Percentiles rank a stretch among this genome's conserved stretches.
These are phyloP conservation scores for Dysidea cf. avara DNA, from an alignment of 37 sponge, comb jelly and placozoan genomes.

Conservation along the genomic window DNA sequence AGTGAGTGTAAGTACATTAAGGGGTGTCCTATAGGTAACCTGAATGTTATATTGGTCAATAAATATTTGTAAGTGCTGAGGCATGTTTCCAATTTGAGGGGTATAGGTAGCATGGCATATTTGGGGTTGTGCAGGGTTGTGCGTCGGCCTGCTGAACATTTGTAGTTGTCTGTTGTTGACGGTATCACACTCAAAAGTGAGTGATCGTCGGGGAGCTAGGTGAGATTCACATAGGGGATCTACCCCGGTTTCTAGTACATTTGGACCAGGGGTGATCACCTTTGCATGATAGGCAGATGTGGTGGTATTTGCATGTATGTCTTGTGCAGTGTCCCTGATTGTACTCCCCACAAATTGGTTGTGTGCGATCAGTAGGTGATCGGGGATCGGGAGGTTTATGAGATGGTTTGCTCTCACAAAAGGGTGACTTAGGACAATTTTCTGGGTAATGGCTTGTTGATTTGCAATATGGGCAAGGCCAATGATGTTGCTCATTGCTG, in stretches of 20 bases:
- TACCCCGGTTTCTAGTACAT: constrained; percentile 14
- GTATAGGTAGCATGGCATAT: too few species aligned
- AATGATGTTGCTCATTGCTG: background rate
- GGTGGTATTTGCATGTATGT: constrained; percentile 23
- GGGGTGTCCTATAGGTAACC: too few species aligned
- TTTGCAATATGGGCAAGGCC: background rate
- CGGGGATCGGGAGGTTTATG: background rate
- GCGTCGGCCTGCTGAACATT: too few species aligned
- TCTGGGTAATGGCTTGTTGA: background rate
- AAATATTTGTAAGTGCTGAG: too few species aligned
- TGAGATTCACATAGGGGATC: constrained; percentile 16
- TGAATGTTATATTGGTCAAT: too few species aligned
- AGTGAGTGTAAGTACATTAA: background rate
- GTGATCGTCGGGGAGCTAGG: too few species aligned
- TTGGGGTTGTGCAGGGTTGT: too few species aligned
- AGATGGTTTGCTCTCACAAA: background rate
- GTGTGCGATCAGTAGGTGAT: background rate
- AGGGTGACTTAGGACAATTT: background rate
- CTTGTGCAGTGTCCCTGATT: constrained; percentile 16
- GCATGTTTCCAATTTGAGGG: too few species aligned
- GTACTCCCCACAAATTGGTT: constrained; percentile 14
- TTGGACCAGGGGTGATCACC: constrained; percentile 22
- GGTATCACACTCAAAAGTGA: too few species aligned
- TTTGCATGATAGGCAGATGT: constrained; percentile 20
- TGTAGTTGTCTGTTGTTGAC: too few species aligned